These are phyloP conservation scores for Trypoxylus dichotomus DNA, from an alignment of 1,140 invertebrate genomes.

Conservation along the genomic window DNA sequence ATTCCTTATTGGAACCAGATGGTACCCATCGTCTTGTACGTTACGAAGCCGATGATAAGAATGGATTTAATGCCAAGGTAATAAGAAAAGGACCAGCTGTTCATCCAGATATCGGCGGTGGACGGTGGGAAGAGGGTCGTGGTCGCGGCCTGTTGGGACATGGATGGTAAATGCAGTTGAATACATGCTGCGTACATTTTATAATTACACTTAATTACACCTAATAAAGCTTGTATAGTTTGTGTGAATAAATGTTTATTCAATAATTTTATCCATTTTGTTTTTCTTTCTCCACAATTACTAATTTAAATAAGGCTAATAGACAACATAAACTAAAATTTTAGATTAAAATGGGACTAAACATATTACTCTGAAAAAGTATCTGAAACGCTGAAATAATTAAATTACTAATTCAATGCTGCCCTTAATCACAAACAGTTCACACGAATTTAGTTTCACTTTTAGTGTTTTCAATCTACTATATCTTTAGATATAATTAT, in stretches of 20 bases:
- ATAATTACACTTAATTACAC: not conserved
- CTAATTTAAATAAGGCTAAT: no score
- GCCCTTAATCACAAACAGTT: no score
- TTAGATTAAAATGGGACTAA: no score
- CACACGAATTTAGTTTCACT: no score
- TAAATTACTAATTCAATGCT: no score
- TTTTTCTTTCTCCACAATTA: no score
- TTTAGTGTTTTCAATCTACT: no score
- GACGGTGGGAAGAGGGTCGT: not conserved
- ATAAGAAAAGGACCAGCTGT: slow-evolving; percentile 26
- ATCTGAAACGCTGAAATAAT: no score
- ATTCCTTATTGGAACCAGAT: slow-evolving; percentile 30
- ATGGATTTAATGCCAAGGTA: slow-evolving; percentile 39
- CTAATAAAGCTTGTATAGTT: not conserved
- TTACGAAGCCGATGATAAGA: slow-evolving; percentile 41
- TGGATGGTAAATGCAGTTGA: not conserved
- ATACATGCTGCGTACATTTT: not conserved
- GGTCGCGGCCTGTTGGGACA: not conserved
- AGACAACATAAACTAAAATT: no score
- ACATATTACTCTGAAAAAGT: no score
- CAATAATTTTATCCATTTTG: not conserved
- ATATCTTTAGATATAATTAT: no score
- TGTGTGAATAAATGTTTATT: slow-evolving; percentile 15
- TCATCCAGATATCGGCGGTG: not conserved
- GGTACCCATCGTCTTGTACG: slow-evolving; percentile 36